Percentiles rank a stretch among this genome's conserved stretches.
Evolutionary conservation across 2,113 vertebrate genomes (phyloP).

Genomic region (Naja naja): DNA sequence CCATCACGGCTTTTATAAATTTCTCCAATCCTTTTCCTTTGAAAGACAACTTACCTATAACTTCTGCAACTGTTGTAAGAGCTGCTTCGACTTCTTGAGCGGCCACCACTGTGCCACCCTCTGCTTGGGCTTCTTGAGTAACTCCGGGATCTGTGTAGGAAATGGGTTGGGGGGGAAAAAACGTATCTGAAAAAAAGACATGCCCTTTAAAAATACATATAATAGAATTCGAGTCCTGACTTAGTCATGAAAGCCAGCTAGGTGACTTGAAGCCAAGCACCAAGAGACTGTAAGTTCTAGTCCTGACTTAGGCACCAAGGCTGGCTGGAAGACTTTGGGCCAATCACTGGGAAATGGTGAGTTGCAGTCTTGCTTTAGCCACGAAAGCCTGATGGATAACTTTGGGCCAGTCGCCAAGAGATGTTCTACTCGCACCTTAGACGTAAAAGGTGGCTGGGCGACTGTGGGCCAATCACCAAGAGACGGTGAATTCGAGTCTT

Average conservation of each 20-base stretch:
- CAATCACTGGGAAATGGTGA: neutral
- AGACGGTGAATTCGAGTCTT: no score
- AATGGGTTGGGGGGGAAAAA: accelerated
- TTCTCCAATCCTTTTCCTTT: neutral
- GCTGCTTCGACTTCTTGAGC: constrained; percentile 82
- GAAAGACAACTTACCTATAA: constrained; percentile 66
- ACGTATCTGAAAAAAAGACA: neutral
- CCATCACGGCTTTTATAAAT: neutral
- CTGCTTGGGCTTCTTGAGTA: constrained; percentile 86
- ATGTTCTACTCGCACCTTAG: neutral
- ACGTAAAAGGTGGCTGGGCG: neutral
- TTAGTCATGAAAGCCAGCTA: neutral
- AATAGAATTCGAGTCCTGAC: neutral
- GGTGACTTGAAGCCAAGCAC: neutral
- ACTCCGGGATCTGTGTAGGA: constrained; percentile 75
- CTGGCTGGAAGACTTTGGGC: neutral
- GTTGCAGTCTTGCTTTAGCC: neutral
- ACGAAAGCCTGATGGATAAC: neutral
- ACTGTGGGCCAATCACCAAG: neutral
- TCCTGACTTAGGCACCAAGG: neutral
- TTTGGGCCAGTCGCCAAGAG: neutral
- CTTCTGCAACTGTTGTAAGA: constrained; percentile 87
- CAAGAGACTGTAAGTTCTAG: neutral
- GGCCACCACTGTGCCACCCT: constrained; percentile 77
- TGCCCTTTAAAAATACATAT: neutral